Percentiles rank a stretch among this genome's conserved stretches.
These are phyloP conservation scores for Plecturocebus donacophilus DNA, from an alignment of 2,113 vertebrate genomes.

Conservation along the genomic window DNA sequence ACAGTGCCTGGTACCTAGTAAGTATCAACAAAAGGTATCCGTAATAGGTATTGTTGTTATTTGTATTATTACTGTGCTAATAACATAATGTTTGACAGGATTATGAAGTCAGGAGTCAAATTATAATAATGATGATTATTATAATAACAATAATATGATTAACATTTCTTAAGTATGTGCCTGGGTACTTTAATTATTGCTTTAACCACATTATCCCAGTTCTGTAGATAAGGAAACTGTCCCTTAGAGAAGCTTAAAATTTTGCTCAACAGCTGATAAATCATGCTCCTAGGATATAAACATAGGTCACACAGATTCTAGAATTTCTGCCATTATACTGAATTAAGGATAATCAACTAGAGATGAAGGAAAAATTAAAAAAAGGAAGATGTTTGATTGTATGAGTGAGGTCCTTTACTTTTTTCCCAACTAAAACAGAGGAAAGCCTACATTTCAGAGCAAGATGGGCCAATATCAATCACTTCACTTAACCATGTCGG, in stretches of 20 bases:
- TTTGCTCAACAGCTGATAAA: background rate
- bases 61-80: background rate
- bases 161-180: background rate
- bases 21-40: background rate
- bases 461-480: conserved; percentile 14
- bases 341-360: conserved; percentile 7
- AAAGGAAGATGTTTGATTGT: conserved; percentile 47
- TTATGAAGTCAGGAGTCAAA: conserved; percentile 23
- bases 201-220: conserved; percentile 12
- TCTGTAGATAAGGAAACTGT: background rate
- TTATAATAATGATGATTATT: background rate
- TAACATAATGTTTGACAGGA: background rate
- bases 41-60: background rate
- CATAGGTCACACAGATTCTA: background rate
- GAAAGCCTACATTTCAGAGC: background rate
- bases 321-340: background rate
- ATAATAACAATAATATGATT: background rate
- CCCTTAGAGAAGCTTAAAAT: background rate
- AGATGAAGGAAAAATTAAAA: conserved; percentile 9
- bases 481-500: conserved; percentile 68
- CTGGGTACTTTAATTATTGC: background rate
- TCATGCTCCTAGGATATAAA: background rate
- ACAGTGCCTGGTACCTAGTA: background rate
- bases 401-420: conserved; percentile 14
- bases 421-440: conserved; percentile 19